Percentiles rank a stretch among this genome's conserved stretches.
Evolutionary conservation across 2,888 invertebrate species (phyloP).

Genomic region (Spodoptera littoralis): DNA sequence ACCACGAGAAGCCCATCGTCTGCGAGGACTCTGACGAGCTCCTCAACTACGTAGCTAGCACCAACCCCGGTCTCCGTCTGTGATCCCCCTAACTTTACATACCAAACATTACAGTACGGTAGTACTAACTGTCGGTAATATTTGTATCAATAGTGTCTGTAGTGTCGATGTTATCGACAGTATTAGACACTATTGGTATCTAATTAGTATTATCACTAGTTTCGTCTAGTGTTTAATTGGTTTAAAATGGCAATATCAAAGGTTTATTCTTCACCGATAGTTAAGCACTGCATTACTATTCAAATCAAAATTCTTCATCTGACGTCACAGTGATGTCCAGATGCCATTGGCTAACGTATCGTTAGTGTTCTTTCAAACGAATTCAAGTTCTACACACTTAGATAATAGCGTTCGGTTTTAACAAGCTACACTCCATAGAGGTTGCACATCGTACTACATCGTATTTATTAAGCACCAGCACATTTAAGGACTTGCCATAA

Average conservation of each 20-base stretch:
- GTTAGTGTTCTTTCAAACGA: slow-evolving; percentile 34
- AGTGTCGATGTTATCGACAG: too few species aligned
- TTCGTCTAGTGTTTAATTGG: too few species aligned
- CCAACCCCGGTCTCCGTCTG: slow-evolving; percentile 94
- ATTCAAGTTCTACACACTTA: slow-evolving; percentile 38
- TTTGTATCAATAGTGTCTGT: too few species aligned
- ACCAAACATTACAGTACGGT: slow-evolving; percentile 35
- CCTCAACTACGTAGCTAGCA: slow-evolving; percentile 94
- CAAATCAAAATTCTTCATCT: slow-evolving; percentile 33
- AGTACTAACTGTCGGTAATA: too few species aligned
- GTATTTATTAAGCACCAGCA: slow-evolving; percentile 65
- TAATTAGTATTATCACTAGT: too few species aligned
- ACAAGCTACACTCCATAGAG: slow-evolving; percentile 46
- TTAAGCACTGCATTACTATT: slow-evolving; percentile 15
- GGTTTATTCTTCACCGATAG: too few species aligned
- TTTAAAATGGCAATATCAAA: too few species aligned
- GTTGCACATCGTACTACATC: slow-evolving; percentile 50
- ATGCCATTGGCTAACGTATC: slow-evolving; percentile 22
- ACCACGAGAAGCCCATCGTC: slow-evolving; percentile 97
- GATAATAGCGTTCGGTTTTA: slow-evolving; percentile 44
- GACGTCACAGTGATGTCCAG: slow-evolving; percentile 11
- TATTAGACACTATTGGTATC: too few species aligned
- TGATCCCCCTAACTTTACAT: slow-evolving; percentile 79
- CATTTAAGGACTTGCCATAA: slow-evolving; percentile 67
- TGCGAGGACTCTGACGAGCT: slow-evolving; percentile 97